Conservation (phyloP, 1,140 invertebrate genomes). For the Homarus americanus region DNA sequence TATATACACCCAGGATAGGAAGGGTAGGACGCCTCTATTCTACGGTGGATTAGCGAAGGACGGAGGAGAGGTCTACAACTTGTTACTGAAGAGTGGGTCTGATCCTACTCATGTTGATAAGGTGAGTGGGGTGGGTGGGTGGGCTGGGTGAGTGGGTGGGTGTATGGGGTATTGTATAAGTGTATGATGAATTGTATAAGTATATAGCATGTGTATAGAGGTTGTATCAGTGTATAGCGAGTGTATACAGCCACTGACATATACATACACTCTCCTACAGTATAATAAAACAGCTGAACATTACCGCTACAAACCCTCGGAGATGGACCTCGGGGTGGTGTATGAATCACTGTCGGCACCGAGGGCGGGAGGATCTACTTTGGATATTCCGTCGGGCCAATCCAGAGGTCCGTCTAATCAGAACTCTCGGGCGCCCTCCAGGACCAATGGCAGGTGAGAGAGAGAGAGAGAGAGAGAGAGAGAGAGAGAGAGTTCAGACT, state of each 20-base stretch:
- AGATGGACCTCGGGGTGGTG: conserved; percentile 32
- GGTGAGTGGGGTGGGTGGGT: conserved; percentile 81
- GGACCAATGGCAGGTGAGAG: conserved; percentile 36
- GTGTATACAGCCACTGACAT: too few relatives aligned
- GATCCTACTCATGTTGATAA: conserved; percentile 89
- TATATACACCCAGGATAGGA: conserved; percentile 85
- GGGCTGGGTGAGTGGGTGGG: not conserved
- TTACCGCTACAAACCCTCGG: conserved; percentile 49
- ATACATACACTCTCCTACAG: not conserved
- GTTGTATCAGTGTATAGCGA: not conserved
- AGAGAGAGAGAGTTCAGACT: too few relatives aligned
- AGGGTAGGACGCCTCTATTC: conserved; percentile 93
- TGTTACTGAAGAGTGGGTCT: conserved; percentile 86
- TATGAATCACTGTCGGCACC: conserved; percentile 7
- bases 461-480: not conserved
- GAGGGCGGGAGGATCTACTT: conserved; percentile 29
- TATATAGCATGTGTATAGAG: not conserved
- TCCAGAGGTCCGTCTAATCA: conserved; percentile 33
- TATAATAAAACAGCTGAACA: conserved; percentile 37
- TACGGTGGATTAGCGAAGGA: conserved; percentile 87
- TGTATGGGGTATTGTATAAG: not conserved
- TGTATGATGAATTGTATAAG: not conserved
- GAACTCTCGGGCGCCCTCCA: conserved; percentile 32
- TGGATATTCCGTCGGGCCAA: conserved; percentile 34
- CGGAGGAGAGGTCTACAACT: conserved; percentile 86